Conservation (phyloP, 2,797 vertebrate species). For the Pelobates cultripes region DNA sequence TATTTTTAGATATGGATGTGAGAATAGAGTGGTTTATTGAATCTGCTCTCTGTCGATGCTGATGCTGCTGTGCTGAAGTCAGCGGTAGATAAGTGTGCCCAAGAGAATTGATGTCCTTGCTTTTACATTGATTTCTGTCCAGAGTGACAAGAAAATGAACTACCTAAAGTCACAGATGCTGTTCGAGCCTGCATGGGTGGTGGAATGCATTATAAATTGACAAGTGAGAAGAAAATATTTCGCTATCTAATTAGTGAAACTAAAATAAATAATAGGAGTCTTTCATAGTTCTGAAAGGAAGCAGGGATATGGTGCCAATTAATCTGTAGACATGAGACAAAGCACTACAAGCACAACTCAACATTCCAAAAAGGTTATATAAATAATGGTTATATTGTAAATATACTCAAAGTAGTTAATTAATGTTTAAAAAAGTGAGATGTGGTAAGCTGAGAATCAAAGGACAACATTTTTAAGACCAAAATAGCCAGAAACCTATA, state of each 20-base stretch:
- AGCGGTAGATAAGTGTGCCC: constrained; percentile 35
- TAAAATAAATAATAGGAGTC: constrained; percentile 30
- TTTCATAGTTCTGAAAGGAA: background rate
- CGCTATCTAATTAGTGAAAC: constrained; percentile 23
- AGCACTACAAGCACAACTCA: too few relatives aligned
- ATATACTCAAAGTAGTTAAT: too few relatives aligned
- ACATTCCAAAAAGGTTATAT: too few relatives aligned
- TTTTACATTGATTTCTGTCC: constrained; percentile 49
- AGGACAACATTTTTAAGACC: too few relatives aligned
- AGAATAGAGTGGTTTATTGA: background rate
- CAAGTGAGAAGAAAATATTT: constrained; percentile 17
- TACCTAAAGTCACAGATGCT: constrained; percentile 13
- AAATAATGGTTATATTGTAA: too few relatives aligned
- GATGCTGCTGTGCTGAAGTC: constrained; percentile 12
- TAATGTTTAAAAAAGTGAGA: too few relatives aligned
- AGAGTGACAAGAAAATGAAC: constrained; percentile 43
- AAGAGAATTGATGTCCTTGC: constrained; percentile 42
- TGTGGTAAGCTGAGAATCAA: too few relatives aligned
- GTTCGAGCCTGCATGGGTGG: background rate
- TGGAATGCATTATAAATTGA: constrained; percentile 39
- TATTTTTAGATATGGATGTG: background rate
- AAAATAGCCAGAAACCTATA: too few relatives aligned
- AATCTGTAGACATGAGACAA: too few relatives aligned
- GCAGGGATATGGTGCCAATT: background rate
- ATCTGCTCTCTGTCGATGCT: background rate